phyloP scores from a whole-genome alignment of 2,113 vertebrate genomes.

The Camelus bactrianus region DNA sequence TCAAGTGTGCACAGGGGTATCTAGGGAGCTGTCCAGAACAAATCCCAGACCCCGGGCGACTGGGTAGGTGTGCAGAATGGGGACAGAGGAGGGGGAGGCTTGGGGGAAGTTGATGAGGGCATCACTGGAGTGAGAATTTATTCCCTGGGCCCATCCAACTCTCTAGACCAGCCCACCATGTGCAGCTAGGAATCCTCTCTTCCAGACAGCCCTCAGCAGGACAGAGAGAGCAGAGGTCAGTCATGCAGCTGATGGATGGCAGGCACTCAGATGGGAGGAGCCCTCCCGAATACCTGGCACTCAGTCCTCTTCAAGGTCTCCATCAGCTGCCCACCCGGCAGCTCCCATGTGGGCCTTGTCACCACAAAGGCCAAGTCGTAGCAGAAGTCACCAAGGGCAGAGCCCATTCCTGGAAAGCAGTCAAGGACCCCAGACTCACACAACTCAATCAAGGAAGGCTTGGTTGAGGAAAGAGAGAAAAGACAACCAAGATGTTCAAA shows the following conservation, averaged over 20 bases:
- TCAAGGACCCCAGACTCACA: neutral
- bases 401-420: conserved; percentile 42
- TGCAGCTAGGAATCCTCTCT: neutral
- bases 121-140: neutral
- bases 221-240: neutral
- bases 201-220: neutral
- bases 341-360: neutral
- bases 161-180: neutral
- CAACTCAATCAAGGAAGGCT: neutral
- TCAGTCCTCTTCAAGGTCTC: neutral
- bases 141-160: neutral
- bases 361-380: neutral
- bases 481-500: neutral
- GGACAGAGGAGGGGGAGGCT: neutral
- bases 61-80: neutral
- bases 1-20: fast-evolving
- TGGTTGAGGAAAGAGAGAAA: neutral
- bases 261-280: neutral
- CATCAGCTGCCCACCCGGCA: neutral
- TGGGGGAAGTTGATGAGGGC: neutral
- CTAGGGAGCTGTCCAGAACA: neutral
- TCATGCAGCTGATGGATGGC: neutral
- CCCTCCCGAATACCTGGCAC: conserved; percentile 2
- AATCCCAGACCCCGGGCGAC: neutral
- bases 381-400: neutral